Evolutionary conservation across 1,140 invertebrate species (phyloP), one percentile per base, ranked within the genome.

Genomic region (Drosophila novamexicana): DNA sequence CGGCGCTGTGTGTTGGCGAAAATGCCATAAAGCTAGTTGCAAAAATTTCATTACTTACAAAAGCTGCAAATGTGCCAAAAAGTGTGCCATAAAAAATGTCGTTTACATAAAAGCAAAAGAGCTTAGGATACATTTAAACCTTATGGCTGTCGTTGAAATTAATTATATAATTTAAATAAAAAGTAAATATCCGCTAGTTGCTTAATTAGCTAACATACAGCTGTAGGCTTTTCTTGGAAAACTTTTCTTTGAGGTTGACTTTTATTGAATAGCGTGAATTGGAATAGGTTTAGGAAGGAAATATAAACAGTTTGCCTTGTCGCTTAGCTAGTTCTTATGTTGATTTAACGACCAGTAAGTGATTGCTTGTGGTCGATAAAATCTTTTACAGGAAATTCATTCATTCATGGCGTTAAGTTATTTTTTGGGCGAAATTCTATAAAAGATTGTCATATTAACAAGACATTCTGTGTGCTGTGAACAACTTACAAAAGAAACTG

Each of bases 61-160:
- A 6, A 56, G 29, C 52, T 29, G 12, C 9, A 45, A 67, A 52
- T 66, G 34, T 63, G 50, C 42, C 29, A 54, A 16, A 64, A 71
- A 66, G 53, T 49, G 4, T 34, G 42, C 34, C 49, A 62, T 69
- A 32, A 69, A 45, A 62, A 61, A 61, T 62, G 32, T 68, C 59
- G 6, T 9, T 42, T 4, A 37, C 22, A 40, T 50, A 32, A 49
- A 37, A 50, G 37, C 9, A 50, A 36, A 47, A 36, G 3, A 56
- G 50, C 61, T 58, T 59, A 59, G 54, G 54, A 59, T 56, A 42
- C 29, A 36, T 61, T 16, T n/a, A 34, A 12, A 12, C 8, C 50
- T 64, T 64, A 56, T 56, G 2, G 50, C 10, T 29, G 22, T 29
- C 22, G 22, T 29, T 29, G 22, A 29, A 29, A 29, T 29, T 29